A percentile compares a stretch with the other conserved stretches of the same genome.
These are phyloP conservation scores for Calephelis nemesis DNA, from an alignment of 1,140 invertebrate species.

Conservation along the genomic window DNA sequence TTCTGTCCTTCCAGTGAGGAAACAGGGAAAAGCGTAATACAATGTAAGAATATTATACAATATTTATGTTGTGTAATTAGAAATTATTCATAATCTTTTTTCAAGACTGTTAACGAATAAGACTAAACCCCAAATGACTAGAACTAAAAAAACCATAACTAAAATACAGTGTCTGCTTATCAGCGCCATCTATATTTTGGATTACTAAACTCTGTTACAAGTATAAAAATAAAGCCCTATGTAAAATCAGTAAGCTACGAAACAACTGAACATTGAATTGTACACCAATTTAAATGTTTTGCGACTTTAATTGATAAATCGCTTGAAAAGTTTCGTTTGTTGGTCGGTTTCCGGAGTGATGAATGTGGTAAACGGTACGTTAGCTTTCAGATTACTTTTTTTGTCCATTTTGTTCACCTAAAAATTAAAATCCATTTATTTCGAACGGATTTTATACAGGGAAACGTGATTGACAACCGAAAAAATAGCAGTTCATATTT, in stretches of 20 bases:
- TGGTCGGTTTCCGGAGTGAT: slow-evolving; percentile 7
- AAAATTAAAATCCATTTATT: not conserved
- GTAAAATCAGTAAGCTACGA: not conserved
- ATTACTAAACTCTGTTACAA: not conserved
- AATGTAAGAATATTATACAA: no score
- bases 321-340: slow-evolving; percentile 8
- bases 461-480: no score
- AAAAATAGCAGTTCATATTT: no score
- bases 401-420: not conserved
- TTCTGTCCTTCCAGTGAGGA: no score
- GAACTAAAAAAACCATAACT: no score
- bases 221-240: not conserved
- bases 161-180: no score
- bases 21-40: no score
- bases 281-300: slow-evolving; percentile 10
- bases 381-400: slow-evolving; percentile 10
- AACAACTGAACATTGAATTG: not conserved
- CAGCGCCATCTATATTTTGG: no score
- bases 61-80: no score
- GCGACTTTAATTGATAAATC: slow-evolving; percentile 11
- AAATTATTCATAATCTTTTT: no score
- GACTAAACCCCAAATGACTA: no score
- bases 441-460: not conserved
- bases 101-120: no score
- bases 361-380: slow-evolving; percentile 12